Percentiles rank a stretch among this genome's conserved stretches.
These are phyloP conservation scores for Marmota flaviventris DNA, from an alignment of 2,113 vertebrate genomes.

Conservation along the genomic window DNA sequence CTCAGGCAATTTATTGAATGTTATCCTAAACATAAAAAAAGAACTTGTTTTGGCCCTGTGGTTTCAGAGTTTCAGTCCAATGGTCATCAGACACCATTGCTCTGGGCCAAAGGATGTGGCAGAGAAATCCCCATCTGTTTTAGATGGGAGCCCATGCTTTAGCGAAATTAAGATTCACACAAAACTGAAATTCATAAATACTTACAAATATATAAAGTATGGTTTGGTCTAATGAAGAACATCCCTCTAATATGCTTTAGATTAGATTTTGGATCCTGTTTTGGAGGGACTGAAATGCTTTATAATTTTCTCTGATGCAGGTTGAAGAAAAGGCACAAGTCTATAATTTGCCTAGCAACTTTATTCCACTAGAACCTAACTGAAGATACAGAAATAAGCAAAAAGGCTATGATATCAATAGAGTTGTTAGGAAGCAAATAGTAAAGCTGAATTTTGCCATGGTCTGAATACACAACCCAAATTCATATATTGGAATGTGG, in stretches of 20 bases:
- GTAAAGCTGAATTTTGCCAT: neutral
- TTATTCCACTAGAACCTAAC: neutral
- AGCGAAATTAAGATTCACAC: neutral
- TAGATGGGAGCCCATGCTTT: neutral
- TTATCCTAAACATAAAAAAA: no score
- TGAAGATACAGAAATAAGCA: slow-evolving; percentile 12
- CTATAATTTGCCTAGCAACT: neutral
- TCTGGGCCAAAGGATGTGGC: no score
- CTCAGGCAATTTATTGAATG: neutral
- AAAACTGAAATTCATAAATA: neutral
- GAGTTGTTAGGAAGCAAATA: neutral
- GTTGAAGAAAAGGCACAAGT: neutral
- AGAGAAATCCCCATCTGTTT: neutral
- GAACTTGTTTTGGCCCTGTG: no score
- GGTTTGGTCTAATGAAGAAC: neutral
- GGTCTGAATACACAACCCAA: neutral
- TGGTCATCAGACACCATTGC: no score
- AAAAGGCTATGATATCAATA: neutral
- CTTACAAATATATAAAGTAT: neutral
- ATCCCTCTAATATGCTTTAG: neutral
- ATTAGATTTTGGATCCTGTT: neutral
- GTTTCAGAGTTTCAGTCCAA: no score
- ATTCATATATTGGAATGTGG: neutral
- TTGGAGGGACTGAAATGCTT: neutral
- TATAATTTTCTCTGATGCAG: neutral